Base-by-base conservation (phyloP, 2,888 invertebrate genomes). In the Tinea semifulvella region DNA sequence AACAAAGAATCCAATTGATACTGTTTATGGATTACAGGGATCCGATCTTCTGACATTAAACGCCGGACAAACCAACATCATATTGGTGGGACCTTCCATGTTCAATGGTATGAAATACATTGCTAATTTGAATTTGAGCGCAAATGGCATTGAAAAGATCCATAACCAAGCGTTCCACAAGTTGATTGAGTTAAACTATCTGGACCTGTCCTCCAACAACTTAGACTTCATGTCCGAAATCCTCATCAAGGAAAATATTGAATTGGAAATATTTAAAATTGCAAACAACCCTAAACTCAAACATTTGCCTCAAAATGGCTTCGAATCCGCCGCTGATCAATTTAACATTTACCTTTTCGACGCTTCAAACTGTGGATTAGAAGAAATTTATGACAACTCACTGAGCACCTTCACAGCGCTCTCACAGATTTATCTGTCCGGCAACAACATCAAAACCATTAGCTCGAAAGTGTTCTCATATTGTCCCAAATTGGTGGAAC, bases 161-260 rank as follows among this genome's bases (percentile, higher is more conserved):
- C 85, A 88, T 56, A 84, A 85, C 13, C 86, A 87, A 56, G 86
- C 90, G 4, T 89, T 92, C 70, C 71, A 83, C 31, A 79, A 84
- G 48, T 82, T 92, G 47, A 82, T 84, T 45, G 85, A 86, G 50
- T 77, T 92, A 28, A 85, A 86, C 51, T 83, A 87, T 57, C 81
- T 92, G 49, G 90, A 92, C 63, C 77, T 92, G 48, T 90, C 91
- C 2, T 83, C 86, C 54, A 92, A 93, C 60, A 81, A 86, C 49
- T 65, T 92, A 43, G 85, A 85, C 44, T 84, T 85, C 49, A 71
- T 92, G 22, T 88, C 87, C 0, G 84, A 85, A 47, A 83, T 88
- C 60, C 77, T 91, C 42, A 89, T 92, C 57, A 84, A 84, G 50
- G 84, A 85, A 56, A 91, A 91, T 61, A 77, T 84, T 10, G 85